Conservation (phyloP, 1,140 invertebrate species). For the Callitettix versicolor region DNA sequence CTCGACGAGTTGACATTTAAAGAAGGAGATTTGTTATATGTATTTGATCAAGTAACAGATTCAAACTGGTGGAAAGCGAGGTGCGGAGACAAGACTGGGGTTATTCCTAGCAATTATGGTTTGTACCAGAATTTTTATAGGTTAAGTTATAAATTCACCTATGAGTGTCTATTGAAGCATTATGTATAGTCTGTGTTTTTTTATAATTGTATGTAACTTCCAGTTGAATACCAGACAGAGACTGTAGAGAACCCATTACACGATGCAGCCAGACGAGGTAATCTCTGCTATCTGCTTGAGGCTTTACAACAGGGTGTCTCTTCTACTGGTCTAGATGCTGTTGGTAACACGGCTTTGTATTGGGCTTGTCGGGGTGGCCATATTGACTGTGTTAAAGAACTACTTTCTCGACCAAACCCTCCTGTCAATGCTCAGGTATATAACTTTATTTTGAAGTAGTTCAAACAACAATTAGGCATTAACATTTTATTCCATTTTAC, state of each 20-base stretch:
- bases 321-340: slow-evolving; percentile 54
- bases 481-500: too few relatives aligned
- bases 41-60: slow-evolving; percentile 41
- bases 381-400: slow-evolving; percentile 40
- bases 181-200: too few relatives aligned
- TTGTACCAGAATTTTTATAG: slow-evolving; percentile 20
- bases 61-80: slow-evolving; percentile 53
- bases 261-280: slow-evolving; percentile 59
- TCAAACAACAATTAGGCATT: too few relatives aligned
- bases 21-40: slow-evolving; percentile 57
- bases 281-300: slow-evolving; percentile 49
- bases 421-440: slow-evolving; percentile 38
- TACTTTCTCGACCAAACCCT: slow-evolving; percentile 36
- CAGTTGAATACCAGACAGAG: slow-evolving; percentile 51
- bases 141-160: too few relatives aligned
- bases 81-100: slow-evolving; percentile 45
- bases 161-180: too few relatives aligned
- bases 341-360: slow-evolving; percentile 56
- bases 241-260: slow-evolving; percentile 53
- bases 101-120: slow-evolving; percentile 60
- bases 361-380: slow-evolving; percentile 54
- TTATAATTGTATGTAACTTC: slow-evolving; percentile 16
- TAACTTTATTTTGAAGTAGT: too few relatives aligned
- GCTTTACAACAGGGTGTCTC: slow-evolving; percentile 54
- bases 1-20: slow-evolving; percentile 43